A percentile compares a stretch with the other conserved stretches of the same genome.
phyloP scores from a whole-genome alignment of 1,140 invertebrate species.

The Pogonus chalceus region DNA sequence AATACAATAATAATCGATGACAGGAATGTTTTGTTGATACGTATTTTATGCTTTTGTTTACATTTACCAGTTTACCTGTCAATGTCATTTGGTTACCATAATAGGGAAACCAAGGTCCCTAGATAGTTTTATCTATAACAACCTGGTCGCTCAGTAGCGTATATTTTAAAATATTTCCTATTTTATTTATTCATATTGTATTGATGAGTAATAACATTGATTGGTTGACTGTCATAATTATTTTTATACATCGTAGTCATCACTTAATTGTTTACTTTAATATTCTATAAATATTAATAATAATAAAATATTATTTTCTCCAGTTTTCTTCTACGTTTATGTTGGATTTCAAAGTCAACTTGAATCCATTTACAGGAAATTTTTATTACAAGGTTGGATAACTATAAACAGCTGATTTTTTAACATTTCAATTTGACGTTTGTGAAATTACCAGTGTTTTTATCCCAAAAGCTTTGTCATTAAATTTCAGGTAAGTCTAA shows the following conservation, averaged over 20 bases:
- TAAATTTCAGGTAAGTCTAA: neutral
- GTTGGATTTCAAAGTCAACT: no score
- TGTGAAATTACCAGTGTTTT: conserved; percentile 15
- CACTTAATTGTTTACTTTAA: conserved; percentile 1
- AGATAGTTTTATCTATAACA: no score
- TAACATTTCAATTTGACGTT: conserved; percentile 11
- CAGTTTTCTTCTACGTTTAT: conserved; percentile 4
- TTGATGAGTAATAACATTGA: neutral
- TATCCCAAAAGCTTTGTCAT: neutral
- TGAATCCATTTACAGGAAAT: no score
- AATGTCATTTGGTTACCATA: neutral
- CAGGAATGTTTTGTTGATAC: neutral
- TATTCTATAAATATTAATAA: conserved; percentile 12
- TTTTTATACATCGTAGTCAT: neutral
- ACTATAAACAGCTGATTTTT: conserved; percentile 15
- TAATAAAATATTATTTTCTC: conserved; percentile 8
- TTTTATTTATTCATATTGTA: no score
- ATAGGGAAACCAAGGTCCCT: neutral
- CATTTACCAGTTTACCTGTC: neutral
- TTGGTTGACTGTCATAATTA: neutral
- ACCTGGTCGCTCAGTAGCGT: no score
- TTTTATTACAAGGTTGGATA: conserved; percentile 14
- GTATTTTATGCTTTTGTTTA: conserved; percentile 1
- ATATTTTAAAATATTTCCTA: no score
- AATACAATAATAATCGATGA: neutral